Percentiles rank a stretch among this genome's conserved stretches.
phyloP scores from a whole-genome alignment of 2,797 vertebrate genomes.

The Myripristis jacobus region DNA sequence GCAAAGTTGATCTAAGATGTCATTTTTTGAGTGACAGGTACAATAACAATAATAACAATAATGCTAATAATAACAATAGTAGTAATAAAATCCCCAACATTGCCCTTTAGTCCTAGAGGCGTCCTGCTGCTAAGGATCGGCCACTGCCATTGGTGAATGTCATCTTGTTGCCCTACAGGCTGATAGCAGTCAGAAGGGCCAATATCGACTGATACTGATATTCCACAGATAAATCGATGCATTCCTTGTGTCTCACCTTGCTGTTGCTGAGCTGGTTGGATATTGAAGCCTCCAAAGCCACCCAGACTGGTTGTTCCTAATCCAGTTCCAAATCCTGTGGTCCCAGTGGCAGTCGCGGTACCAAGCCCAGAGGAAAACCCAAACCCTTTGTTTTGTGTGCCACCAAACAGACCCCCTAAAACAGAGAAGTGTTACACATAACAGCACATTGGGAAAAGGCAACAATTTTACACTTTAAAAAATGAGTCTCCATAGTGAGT shows the following conservation, averaged over 20 bases:
- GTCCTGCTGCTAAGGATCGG: no score
- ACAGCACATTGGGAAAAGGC: neutral
- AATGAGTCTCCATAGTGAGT: neutral
- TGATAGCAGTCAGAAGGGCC: no score
- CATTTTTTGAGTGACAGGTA: no score
- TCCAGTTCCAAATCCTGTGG: slow-evolving; percentile 88
- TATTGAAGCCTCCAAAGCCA: slow-evolving; percentile 91
- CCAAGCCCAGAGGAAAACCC: slow-evolving; percentile 93
- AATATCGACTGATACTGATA: no score
- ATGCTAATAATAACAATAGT: no score
- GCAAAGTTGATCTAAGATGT: no score
- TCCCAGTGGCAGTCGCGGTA: slow-evolving; percentile 79
- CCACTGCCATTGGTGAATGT: no score
- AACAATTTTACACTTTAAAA: neutral
- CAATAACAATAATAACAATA: no score
- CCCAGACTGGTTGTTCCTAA: slow-evolving; percentile 88
- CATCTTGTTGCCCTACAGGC: no score
- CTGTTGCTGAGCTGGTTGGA: slow-evolving; percentile 88
- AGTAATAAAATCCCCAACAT: no score
- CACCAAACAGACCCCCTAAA: slow-evolving; percentile 89
- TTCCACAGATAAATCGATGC: no score
- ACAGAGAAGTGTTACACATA: slow-evolving; percentile 44
- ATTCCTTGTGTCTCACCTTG: slow-evolving; percentile 81
- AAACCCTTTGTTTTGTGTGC: slow-evolving; percentile 95
- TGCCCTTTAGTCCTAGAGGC: no score